Conservation (phyloP, 2,888 invertebrate species). For the Metopia argyrocephala region DNA sequence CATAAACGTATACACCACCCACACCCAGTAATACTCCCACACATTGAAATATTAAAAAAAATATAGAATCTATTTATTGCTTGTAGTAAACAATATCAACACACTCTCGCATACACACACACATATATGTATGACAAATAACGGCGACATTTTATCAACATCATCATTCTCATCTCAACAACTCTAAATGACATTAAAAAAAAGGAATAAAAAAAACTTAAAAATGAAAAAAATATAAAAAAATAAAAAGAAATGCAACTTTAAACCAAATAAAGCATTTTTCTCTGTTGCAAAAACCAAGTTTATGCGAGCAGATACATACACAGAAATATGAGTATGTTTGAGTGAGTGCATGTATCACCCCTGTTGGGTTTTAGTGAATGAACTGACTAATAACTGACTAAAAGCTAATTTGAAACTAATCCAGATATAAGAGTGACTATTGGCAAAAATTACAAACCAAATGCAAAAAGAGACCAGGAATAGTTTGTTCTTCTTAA, state of each 20-base stretch:
- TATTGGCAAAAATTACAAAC: too few species aligned
- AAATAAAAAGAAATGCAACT: neutral
- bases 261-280: neutral
- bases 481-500: too few species aligned
- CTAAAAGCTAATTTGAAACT: too few species aligned
- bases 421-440: too few species aligned
- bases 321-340: neutral
- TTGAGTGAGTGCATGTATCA: neutral
- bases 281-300: neutral
- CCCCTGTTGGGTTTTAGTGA: neutral
- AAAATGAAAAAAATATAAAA: neutral
- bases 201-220: neutral
- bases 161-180: slow-evolving; percentile 17
- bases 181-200: neutral
- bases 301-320: too few species aligned
- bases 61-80: slow-evolving; percentile 33
- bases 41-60: too few species aligned
- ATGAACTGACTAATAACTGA: too few species aligned
- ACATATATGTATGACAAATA: slow-evolving; percentile 1
- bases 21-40: neutral
- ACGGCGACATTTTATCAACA: slow-evolving; percentile 51
- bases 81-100: slow-evolving; percentile 29
- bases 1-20: neutral
- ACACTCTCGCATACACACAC: neutral
- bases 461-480: too few species aligned